Evolutionary conservation across 2,888 invertebrate species (phyloP).

Genomic region (Sipha maydis): DNA sequence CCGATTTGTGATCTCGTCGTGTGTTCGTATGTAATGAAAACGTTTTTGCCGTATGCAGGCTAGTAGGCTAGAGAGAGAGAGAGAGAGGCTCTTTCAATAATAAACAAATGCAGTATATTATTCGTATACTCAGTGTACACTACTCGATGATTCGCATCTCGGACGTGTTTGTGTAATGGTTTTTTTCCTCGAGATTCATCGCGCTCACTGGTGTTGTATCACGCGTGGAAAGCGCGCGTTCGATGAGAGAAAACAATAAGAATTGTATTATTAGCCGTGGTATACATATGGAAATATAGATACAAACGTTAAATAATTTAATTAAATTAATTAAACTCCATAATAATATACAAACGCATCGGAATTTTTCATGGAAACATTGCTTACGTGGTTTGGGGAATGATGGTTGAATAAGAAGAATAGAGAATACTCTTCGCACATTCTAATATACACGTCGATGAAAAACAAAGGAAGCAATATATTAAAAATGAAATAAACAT

Average conservation of each 20-base stretch:
- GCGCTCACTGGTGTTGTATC: not conserved
- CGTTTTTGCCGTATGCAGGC: not conserved
- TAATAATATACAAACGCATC: not conserved
- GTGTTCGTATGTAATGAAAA: slow-evolving; percentile 5
- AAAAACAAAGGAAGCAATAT: slow-evolving; percentile 36
- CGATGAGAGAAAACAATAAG: not conserved
- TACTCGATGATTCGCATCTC: slow-evolving; percentile 17
- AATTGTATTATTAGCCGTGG: not conserved
- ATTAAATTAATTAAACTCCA: slow-evolving; percentile 44
- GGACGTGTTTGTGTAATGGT: not conserved
- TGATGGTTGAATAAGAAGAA: too few species aligned
- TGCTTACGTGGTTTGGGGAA: not conserved
- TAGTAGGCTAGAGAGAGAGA: not conserved
- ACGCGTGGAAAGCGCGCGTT: not conserved
- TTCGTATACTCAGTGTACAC: not conserved
- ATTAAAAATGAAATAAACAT: not conserved
- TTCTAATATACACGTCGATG: not conserved
- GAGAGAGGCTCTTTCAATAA: not conserved
- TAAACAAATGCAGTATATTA: not conserved
- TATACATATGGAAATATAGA: not conserved
- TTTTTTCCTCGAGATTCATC: not conserved
- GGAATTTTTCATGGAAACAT: not conserved
- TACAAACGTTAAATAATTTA: too few species aligned
- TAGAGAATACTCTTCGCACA: not conserved
- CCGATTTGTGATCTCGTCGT: slow-evolving; percentile 20